Percentiles rank a stretch among this genome's conserved stretches.
phyloP scores from a whole-genome alignment of 2,797 vertebrate genomes.

The Hydrocynus forskahlii region DNA sequence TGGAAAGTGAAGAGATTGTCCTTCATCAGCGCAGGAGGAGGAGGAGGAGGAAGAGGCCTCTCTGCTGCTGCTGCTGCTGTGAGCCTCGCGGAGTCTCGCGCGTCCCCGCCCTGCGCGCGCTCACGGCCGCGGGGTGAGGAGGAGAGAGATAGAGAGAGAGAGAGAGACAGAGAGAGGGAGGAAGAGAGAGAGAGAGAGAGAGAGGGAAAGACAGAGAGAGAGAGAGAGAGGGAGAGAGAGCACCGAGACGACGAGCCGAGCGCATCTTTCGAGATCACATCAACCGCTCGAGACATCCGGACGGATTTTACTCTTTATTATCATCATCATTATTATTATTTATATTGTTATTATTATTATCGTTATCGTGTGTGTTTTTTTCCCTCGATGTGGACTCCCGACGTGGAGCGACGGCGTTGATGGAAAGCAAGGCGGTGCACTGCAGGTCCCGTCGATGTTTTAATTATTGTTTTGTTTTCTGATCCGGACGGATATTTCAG shows the following conservation, averaged over 20 bases:
- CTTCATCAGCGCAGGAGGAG: not conserved
- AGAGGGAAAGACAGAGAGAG: constrained; percentile 2
- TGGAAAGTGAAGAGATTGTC: too few species aligned
- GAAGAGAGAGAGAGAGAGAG: not conserved
- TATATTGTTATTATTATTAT: too few species aligned
- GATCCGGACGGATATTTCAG: constrained; percentile 56
- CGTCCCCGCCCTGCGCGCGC: constrained; percentile 74
- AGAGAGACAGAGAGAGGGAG: not conserved
- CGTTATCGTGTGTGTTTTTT: not conserved
- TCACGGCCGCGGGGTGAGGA: constrained; percentile 37
- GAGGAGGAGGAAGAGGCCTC: constrained; percentile 1
- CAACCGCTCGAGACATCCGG: constrained; percentile 48
- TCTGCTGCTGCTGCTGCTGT: constrained; percentile 66
- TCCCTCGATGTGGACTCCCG: constrained; percentile 42
- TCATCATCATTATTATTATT: not conserved
- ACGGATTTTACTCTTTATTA: constrained; percentile 32
- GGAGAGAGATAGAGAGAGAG: constrained; percentile 15
- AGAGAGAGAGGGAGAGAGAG: constrained; percentile 4
- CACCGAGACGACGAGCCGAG: constrained; percentile 6
- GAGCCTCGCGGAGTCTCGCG: constrained; percentile 79
- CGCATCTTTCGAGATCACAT: constrained; percentile 29
- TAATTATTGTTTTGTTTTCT: not conserved
- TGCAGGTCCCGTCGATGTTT: constrained; percentile 15
- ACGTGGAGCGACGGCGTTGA: constrained; percentile 40
- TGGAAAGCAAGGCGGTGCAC: constrained; percentile 6